Percentiles rank a stretch among this genome's conserved stretches.
Conservation (phyloP, 2,888 invertebrate genomes). For the Parnassius orleans region DNA sequence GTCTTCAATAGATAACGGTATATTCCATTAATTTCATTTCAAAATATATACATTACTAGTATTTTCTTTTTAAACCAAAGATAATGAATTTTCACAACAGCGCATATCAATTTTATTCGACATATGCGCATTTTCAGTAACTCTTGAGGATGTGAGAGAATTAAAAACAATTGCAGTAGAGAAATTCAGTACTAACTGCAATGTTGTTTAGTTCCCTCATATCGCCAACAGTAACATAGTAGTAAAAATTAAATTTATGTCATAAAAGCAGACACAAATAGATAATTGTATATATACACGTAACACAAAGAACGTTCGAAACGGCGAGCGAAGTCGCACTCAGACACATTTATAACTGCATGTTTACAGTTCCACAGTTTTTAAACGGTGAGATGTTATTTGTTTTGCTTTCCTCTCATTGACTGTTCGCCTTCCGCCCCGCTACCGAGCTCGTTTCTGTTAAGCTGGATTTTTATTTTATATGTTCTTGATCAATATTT, state of each 20-base stretch:
- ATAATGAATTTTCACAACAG: no score
- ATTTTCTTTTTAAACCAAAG: no score
- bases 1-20: no score
- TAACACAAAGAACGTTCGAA: conserved; percentile 18
- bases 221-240: no score
- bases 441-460: conserved; percentile 29
- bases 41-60: no score
- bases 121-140: no score
- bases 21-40: no score
- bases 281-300: conserved; percentile 21
- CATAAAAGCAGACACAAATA: conserved; percentile 21
- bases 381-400: conserved; percentile 42
- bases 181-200: no score
- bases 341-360: conserved; percentile 24
- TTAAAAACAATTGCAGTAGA: no score
- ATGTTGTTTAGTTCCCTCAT: no score
- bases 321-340: conserved; percentile 19
- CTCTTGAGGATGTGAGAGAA: no score
- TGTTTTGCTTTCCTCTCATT: conserved; percentile 39
- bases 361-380: conserved; percentile 28
- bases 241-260: conserved; percentile 9
- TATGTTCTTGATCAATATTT: conserved; percentile 9
- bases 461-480: conserved; percentile 33
- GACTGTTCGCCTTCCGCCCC: conserved; percentile 34
- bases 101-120: no score